Base-by-base conservation (phyloP, 2,113 vertebrate species). In the Chrysemys picta region DNA sequence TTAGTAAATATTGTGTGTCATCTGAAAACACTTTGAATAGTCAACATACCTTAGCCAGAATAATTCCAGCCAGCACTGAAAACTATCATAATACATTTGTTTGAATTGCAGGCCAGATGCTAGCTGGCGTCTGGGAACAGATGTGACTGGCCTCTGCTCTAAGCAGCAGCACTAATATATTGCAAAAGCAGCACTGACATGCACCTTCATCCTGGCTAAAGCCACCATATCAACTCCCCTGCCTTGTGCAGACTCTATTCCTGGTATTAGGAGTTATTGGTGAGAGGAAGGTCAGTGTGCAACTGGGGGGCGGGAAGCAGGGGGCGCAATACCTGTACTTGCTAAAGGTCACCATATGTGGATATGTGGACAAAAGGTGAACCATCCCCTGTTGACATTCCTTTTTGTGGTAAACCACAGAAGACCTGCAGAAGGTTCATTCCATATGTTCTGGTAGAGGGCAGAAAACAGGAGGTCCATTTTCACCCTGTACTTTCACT, bases 401-500 rank as follows among this genome's bases (percentile, higher is more conserved):
- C 16, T 56, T 84, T 85, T 47, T 78, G 42, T 27, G 3, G 42
- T 12, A 78, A 47, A 14, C 42, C 42, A 78, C 42, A 42, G 10
- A 76, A 25, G 72, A 76, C 22, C n/a, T 45, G 38, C 72, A 45
- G 38, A 75, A 75, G 24, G 10, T 11, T 22, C 38, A 72, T 72
- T 22, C 69, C 17, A 17, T 21, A 45, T 24, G 38, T 13, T 92
- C 59, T 76, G 84, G 89, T 10, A 56, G 84, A 29, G 93, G 80
- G 80, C 86, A 84, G 93, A 91, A 91, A 22, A 35, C 59, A 87
- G 52, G 76, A 56, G 80, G 62, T 35, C 27, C 52, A 72, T 92
- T 97, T 92, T 95, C 85, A 94, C 90, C 85, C 62, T 80, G 54
- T 35, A 8, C 80, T 76, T 87, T 81, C 62, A 80, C 85, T 82